Conservation (phyloP, 2,888 invertebrate genomes). For the Mesorhabditis spiculigera region DNA sequence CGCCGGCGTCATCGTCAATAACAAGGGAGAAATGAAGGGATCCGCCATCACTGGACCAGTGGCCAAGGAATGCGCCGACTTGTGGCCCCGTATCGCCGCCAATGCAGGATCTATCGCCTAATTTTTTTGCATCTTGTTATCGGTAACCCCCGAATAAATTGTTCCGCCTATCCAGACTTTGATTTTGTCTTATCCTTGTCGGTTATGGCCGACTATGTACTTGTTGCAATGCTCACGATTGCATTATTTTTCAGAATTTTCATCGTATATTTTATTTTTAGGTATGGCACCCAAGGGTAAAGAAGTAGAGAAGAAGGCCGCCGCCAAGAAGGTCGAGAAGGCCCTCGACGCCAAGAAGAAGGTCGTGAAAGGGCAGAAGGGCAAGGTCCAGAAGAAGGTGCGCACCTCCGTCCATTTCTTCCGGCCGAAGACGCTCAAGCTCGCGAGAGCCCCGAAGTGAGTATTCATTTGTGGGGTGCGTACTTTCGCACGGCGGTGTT, state of each 20-base stretch:
- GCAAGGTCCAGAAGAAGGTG: conserved; percentile 66
- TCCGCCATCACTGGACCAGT: conserved; percentile 99
- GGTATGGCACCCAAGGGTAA: conserved; percentile 37
- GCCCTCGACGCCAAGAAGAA: conserved; percentile 57
- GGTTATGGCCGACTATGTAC: neutral
- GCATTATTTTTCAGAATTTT: no score
- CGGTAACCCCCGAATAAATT: conserved; percentile 9
- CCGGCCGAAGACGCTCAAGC: conserved; percentile 85
- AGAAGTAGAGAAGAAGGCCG: conserved; percentile 18
- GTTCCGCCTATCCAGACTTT: neutral
- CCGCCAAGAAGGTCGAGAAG: conserved; percentile 44
- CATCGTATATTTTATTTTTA: neutral
- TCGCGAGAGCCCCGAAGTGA: conserved; percentile 81
- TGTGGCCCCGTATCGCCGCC: conserved; percentile 99
- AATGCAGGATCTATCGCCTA: conserved; percentile 98
- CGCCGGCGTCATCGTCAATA: conserved; percentile 98
- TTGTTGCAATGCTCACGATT: neutral
- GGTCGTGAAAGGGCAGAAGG: conserved; percentile 48
- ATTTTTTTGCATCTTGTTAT: conserved; percentile 29
- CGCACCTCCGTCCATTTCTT: conserved; percentile 93
- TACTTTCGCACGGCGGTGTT: no score
- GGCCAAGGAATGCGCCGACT: conserved; percentile 98
- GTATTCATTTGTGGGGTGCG: neutral
- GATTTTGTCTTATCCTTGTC: neutral
- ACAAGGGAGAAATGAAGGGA: conserved; percentile 99